Base-by-base conservation (phyloP, 2,888 invertebrate genomes). In the Tridacna gigas region DNA sequence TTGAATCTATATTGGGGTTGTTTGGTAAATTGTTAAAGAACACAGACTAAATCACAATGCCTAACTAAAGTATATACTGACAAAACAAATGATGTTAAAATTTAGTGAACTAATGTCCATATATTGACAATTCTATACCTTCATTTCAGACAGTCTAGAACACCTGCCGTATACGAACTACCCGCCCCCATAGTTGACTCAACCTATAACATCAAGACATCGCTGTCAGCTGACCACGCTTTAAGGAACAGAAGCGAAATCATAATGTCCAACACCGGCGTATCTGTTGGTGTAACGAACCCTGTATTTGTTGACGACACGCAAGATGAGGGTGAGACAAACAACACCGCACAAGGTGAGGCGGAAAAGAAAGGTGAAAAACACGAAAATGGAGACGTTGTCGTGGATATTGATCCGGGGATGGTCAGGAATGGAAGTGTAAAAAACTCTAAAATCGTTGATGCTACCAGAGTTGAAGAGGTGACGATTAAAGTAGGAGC, bases 401-500 rank as follows among this genome's bases (percentile, higher is more conserved):
- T 67, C n/a, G 67, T 67, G 7, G 45, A 67, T 67, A 67, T 67
- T n/a, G n/a, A 67, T 67, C 9, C 28, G 20, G 20, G 28, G 20
- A 45, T 45, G 3, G 15, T 20, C 45, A 65, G 65, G 28, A 65
- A 28, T 12, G 67, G 45, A 15, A 67, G 67, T 28, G 9, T 37
- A 45, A 37, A 37, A n/a, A 22, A 37, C n/a, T 45, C 67, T 20
- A 67, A 37, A 12, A 45, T 45, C n/a, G 2, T 11, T 28, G 22
- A 45, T 47, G 37, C 9, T 15, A 56, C 26, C 37, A 13, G 45
- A n/a, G n/a, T 67, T 15, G 67, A 67, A 11, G 71, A 71, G 47
- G 48, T 71, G 48, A 71, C 71, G n/a, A 71, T 71, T 51, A 71
- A 71, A 15, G 71, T 71, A 0, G 71, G 71, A 51, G 26, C 51